Percentiles rank a stretch among this genome's conserved stretches.
Conservation (phyloP, 2,888 invertebrate species). For the Ptilodon capucinus region DNA sequence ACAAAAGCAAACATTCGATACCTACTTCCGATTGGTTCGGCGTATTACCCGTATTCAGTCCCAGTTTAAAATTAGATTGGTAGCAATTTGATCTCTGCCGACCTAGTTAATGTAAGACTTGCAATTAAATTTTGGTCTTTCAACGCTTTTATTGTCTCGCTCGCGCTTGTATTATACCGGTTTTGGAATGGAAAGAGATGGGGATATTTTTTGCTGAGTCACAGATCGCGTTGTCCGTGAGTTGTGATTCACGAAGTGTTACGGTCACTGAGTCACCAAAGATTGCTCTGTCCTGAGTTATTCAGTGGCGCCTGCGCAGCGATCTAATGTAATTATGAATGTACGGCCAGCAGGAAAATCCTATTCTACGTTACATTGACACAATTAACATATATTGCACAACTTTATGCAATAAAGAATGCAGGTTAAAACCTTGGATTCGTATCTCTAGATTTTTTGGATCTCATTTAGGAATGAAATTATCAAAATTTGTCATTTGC, state of each 20-base stretch:
- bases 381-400: not conserved
- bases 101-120: slow-evolving; percentile 33
- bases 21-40: slow-evolving; percentile 34
- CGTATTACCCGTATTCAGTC: slow-evolving; percentile 28
- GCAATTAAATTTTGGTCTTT: slow-evolving; percentile 11
- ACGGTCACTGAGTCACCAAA: slow-evolving; percentile 64
- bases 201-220: slow-evolving; percentile 43
- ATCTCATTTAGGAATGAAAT: no score
- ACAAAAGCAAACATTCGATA: slow-evolving; percentile 27
- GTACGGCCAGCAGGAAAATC: not conserved
- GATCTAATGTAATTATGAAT: slow-evolving; percentile 19
- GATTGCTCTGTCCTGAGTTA: slow-evolving; percentile 45
- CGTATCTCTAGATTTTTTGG: no score
- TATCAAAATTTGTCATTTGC: no score
- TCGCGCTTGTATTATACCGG: slow-evolving; percentile 15
- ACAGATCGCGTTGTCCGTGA: slow-evolving; percentile 36
- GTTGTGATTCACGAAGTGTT: slow-evolving; percentile 54
- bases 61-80: slow-evolving; percentile 43
- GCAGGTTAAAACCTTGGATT: no score
- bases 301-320: slow-evolving; percentile 47
- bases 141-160: slow-evolving; percentile 25
- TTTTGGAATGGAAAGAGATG: slow-evolving; percentile 33
- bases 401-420: no score
- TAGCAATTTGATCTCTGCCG: slow-evolving; percentile 39
- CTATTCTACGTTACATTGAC: not conserved